Evolutionary conservation across 1,140 invertebrate species (phyloP).

Genomic region (Apis florea): DNA sequence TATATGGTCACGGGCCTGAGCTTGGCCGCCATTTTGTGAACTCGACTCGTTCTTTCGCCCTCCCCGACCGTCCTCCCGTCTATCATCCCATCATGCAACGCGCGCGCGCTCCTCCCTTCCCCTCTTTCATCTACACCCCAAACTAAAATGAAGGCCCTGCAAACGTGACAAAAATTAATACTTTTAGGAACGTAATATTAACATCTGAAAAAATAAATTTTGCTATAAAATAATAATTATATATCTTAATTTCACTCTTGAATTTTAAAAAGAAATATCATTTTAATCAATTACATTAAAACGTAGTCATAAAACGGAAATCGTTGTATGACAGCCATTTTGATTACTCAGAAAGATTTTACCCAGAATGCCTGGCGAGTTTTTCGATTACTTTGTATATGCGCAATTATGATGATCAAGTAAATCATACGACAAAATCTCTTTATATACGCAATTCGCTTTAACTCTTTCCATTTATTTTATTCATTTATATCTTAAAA

Average conservation of each 20-base stretch:
- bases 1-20: constrained; percentile 73
- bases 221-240: neutral
- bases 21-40: constrained; percentile 77
- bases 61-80: constrained; percentile 56
- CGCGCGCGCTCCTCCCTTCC: constrained; percentile 35
- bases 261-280: neutral
- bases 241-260: too few species aligned
- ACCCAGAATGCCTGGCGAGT: constrained; percentile 68
- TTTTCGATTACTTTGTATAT: constrained; percentile 50
- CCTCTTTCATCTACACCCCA: constrained; percentile 9
- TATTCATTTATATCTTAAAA: neutral
- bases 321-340: constrained; percentile 63
- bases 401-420: constrained; percentile 32
- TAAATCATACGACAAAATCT: neutral
- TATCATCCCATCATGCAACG: constrained; percentile 68
- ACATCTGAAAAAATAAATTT: neutral
- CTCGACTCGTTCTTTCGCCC: constrained; percentile 70
- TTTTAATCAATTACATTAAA: constrained; percentile 5
- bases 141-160: constrained; percentile 13
- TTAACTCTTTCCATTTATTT: neutral
- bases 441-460: neutral
- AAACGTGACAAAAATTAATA: constrained; percentile 24
- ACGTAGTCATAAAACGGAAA: constrained; percentile 49
- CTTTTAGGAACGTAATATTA: neutral
- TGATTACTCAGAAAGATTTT: constrained; percentile 66